Evolutionary conservation across 2,797 vertebrate species (phyloP).

Genomic region (Channa striata): DNA sequence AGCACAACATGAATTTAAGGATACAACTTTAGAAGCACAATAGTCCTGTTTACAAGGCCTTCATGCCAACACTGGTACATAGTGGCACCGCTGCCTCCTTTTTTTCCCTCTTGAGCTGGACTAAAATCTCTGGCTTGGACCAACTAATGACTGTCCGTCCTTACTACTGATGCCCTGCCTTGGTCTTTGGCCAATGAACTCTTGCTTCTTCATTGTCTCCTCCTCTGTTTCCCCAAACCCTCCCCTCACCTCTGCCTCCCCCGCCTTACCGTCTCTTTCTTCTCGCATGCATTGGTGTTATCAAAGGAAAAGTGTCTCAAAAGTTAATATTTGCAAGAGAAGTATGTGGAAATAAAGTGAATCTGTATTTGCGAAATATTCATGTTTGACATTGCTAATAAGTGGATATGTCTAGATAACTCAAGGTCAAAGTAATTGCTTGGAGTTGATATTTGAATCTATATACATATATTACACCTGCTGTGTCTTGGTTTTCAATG

Average conservation of each 20-base stretch:
- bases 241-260: conserved; percentile 49
- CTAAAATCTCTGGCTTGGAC: conserved; percentile 75
- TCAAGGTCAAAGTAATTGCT: conserved; percentile 81
- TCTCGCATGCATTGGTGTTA: conserved; percentile 95
- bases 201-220: conserved; percentile 62
- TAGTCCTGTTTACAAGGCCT: conserved; percentile 73
- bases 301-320: conserved; percentile 83
- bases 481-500: conserved; percentile 86
- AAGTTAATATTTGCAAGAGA: conserved; percentile 73
- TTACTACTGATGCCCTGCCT: conserved; percentile 75
- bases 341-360: conserved; percentile 72
- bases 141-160: conserved; percentile 72
- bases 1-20: conserved; percentile 65
- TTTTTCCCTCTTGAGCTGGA: conserved; percentile 65
- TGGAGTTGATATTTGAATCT: conserved; percentile 81
- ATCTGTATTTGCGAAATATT: conserved; percentile 74
- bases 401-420: conserved; percentile 81
- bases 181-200: conserved; percentile 78
- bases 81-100: conserved; percentile 63
- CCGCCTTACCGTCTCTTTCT: conserved; percentile 79
- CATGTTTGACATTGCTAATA: conserved; percentile 85
- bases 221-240: conserved; percentile 29
- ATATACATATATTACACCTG: conserved; percentile 77
- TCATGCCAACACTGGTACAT: conserved; percentile 62
- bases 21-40: conserved; percentile 75